A percentile compares a stretch with the other conserved stretches of the same genome.
These are phyloP conservation scores for Rhinoptilus africanus DNA, from an alignment of 2,113 vertebrate species.

Conservation along the genomic window DNA sequence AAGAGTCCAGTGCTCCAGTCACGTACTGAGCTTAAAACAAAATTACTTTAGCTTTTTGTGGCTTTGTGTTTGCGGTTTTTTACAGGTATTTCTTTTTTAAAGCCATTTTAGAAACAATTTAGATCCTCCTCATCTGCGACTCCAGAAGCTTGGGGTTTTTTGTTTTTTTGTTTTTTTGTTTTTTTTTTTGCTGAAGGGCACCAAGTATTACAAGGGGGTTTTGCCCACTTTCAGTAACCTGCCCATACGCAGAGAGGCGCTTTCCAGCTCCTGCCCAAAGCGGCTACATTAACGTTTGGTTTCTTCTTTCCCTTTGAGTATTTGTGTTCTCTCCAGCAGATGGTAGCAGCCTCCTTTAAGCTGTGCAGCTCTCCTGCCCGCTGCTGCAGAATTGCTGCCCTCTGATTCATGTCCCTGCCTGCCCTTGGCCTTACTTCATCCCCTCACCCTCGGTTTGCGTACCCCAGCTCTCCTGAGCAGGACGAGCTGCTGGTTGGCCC, in stretches of 20 bases:
- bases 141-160: background rate
- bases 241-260: accelerated
- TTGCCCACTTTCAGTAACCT: background rate
- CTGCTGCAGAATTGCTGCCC: background rate
- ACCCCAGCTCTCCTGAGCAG: background rate
- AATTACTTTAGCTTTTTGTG: background rate
- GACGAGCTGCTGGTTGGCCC: background rate
- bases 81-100: background rate
- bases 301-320: background rate
- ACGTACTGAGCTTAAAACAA: background rate
- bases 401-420: background rate
- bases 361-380: background rate
- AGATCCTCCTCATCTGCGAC: background rate
- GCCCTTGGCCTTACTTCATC: background rate
- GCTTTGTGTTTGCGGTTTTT: background rate
- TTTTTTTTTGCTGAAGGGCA: background rate
- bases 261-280: background rate
- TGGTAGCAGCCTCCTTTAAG: conserved; percentile 37
- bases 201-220: background rate
- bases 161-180: background rate
- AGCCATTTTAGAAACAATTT: background rate
- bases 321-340: conserved; percentile 30
- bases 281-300: accelerated
- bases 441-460: background rate
- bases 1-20: background rate